A percentile compares a stretch with the other conserved stretches of the same genome.
Evolutionary conservation across 2,888 invertebrate genomes (phyloP).

Genomic region (Dicyrtomina minuta): DNA sequence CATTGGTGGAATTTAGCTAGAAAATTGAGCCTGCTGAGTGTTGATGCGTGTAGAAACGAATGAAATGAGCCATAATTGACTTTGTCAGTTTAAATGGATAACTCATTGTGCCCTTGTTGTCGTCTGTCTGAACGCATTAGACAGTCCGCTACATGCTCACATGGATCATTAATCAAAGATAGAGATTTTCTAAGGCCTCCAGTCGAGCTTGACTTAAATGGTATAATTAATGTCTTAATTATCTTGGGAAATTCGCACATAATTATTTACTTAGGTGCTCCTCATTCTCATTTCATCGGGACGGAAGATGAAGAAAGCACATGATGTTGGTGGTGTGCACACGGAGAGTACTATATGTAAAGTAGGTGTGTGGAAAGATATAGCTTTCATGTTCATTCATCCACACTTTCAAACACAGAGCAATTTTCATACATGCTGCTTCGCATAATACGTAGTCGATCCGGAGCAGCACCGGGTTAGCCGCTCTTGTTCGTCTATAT

Average conservation of each 20-base stretch:
- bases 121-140: conserved; percentile 9
- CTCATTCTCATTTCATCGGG: neutral
- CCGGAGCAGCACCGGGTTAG: no score
- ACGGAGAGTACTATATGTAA: no score
- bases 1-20: neutral
- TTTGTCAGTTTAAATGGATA: conserved; percentile 22
- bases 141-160: neutral
- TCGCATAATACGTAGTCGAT: no score
- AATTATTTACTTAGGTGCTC: neutral
- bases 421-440: no score
- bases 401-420: no score
- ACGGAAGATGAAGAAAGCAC: neutral
- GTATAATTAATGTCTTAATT: conserved; percentile 19
- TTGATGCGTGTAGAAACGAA: conserved; percentile 3
- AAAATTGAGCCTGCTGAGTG: conserved; percentile 9
- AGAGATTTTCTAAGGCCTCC: conserved; percentile 1
- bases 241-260: conserved; percentile 7
- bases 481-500: no score
- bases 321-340: no score
- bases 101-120: conserved; percentile 13
- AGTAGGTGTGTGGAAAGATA: no score
- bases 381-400: no score
- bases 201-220: conserved; percentile 1
- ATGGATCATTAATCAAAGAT: conserved; percentile 19
- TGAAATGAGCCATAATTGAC: conserved; percentile 4